phyloP scores from a whole-genome alignment of 2,113 vertebrate species.

The Trogon melanurus region DNA sequence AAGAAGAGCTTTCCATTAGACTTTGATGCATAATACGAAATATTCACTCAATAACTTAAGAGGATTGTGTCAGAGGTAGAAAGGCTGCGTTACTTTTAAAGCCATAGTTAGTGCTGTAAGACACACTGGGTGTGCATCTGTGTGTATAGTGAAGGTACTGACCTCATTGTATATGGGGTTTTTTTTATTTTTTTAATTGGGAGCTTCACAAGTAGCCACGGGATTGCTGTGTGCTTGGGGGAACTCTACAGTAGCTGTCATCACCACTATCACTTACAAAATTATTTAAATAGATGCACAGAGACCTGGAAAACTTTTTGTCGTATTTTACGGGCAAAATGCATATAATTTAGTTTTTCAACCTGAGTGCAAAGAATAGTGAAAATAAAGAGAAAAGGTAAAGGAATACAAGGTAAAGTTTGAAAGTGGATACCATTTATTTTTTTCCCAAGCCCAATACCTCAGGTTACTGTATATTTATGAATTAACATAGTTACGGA shows the following conservation, averaged over 20 bases:
- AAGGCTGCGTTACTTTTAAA: not conserved
- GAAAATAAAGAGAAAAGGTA: not conserved
- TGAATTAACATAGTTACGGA: not conserved
- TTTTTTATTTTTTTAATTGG: not conserved
- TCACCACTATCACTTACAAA: not conserved
- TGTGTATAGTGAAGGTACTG: not conserved
- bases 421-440: not conserved
- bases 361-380: not conserved
- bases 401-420: not conserved
- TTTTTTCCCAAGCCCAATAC: not conserved
- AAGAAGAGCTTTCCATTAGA: not conserved
- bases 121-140: not conserved
- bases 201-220: not conserved
- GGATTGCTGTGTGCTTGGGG: not conserved
- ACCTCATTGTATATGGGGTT: not conserved
- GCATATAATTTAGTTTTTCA: not conserved
- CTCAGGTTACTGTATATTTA: not conserved
- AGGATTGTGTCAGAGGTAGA: not conserved
- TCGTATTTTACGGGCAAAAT: not conserved
- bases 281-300: not conserved
- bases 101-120: not conserved
- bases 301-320: not conserved
- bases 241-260: not conserved
- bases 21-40: not conserved
- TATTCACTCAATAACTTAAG: not conserved